Base-by-base conservation (phyloP, 2,888 invertebrate genomes). In the Melitaea athalia region DNA sequence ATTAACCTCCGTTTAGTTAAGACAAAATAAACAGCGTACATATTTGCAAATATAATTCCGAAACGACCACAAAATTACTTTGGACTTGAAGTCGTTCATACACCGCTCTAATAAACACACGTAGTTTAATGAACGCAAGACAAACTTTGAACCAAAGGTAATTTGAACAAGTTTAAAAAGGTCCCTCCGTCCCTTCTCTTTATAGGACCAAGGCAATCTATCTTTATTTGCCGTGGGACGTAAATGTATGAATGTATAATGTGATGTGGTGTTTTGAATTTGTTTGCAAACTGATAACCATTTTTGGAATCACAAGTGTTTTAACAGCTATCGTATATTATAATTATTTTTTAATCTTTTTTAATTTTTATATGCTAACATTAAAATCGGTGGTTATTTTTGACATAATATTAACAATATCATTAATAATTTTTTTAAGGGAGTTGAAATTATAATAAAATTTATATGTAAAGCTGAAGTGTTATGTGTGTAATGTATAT, bases 141-240 rank as follows among this genome's bases (percentile, higher is more conserved):
- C 57, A 45, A 67, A 67, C 63, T 67, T 59, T 55, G 55, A 57
- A 61, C 52, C 57, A 59, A 52, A 63, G 59, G 67, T 67, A 63
- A 63, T 67, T 67, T 67, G 57, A 62, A n/a, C 42, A 52, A 52
- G 63, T 59, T 43, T 67, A 67, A 67, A 67, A 67, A 67, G 62
- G 57, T 63, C 15, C 31, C 71, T 60, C 38, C 5, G 38, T 33
- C 50, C 63, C 50, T 49, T 47, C 61, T 42, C 50, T 45, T 31
- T 10, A 59, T 15, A 55, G 45, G 49, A 50, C 42, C 12, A 11
- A 14, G 33, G 60, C 49, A 61, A 59, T 64, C 60, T 61, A 64
- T 68, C 33, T 55, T 31, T 64, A 64, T 68, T 64, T 60, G 47
- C 60, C 60, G 17, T 12, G 49, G n/a, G 10, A 15, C 15, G 15